Base-by-base conservation (phyloP, 92 coral and sea anemone genomes). In the Parazoanthus swiftii region DNA sequence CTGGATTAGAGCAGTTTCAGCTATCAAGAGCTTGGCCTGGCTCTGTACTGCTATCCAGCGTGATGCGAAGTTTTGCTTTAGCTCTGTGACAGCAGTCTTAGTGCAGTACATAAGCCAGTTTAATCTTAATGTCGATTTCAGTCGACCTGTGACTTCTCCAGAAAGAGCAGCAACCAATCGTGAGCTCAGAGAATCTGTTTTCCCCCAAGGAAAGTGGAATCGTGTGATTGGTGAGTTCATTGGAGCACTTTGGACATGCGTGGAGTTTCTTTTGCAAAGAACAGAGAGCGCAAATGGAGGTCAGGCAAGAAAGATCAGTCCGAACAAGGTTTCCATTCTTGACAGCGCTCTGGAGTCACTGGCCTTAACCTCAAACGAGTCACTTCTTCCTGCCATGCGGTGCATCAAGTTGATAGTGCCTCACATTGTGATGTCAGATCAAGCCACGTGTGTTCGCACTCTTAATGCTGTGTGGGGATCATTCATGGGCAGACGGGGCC, bases 391-490 rank as follows among this genome's bases (percentile, higher is more conserved):
- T 18, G 90, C 93, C 37, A 74, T 97, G 76, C 85, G 76, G 72
- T 91, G 98, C 65, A 89, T 97, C 43, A 92, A 90, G 72, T 85
- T 95, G 44, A 82, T 95, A 21, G 88, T 93, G 14, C 98, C 97
- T 0, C 86, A 82, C 54, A 76, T 97, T 74, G 82, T 94, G 20
- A 76, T 46, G 51, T 54, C 56, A 5, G 94, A 95, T 77, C 86
- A 72, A 38, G 88, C 82, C 29, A 80, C 88, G 74, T 90, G 93
- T 74, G 76, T 85, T 35, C 92, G 77, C 81, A 81, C 93, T 38
- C 86, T 97, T 35, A 92, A 95, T 76, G 81, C 89, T n/a, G 94
- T 92, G 44, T 95, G 98, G 98, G 90, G 91, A 78, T 90, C 93
- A 35, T 88, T 97, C 29, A 88, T 91, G 71, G 97, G 93, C 89